Base-by-base conservation (phyloP, 2,113 vertebrate genomes). In the Ictalurus punctatus region DNA sequence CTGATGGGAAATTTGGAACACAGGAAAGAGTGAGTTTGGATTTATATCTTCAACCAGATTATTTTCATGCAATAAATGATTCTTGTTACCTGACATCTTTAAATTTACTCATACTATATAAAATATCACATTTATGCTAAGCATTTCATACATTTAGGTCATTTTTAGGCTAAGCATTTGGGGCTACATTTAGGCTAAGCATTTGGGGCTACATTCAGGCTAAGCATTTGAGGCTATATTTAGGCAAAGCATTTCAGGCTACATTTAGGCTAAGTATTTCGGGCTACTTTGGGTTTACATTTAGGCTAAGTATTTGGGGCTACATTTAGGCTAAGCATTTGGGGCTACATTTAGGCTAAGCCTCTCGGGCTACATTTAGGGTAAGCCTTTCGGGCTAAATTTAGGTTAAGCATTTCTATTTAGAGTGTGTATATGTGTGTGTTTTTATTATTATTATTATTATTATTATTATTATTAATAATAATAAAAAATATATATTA, bases 1-100 rank as follows among this genome's bases (percentile, higher is more conserved):
- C 97, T 73, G 98, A 99, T 89, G 98, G 98, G 91, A 99, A 99
- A 94, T 99, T 99, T 93, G 98, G 98, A 91, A 99, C 98, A 0
- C 98, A 99, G 93, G 98, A 99, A 92, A 93, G 98, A 94, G 98
- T 99, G 94, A 94, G 96, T 93, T 54, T 6, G 44, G 27, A 80
- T 81, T 71, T 44, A 48, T 6, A 6, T 52, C 44, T 14, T 37
- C 2, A 88, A 34, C 3, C 6, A 54, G 6, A 65, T 27, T 6
- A 21, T 80, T 81, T 37, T 71, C 16, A 63, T 54, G 44, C 40
- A 73, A 71, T 19, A 34, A 19, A 48, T 27, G 34, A 44, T 44
- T 17, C 37, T 10, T 76, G 73, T 23, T 44, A 21, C 16, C 6
- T 19, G 30, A 37, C 30, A 37, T 37, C 19, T 19, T 17, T 69